A percentile compares a stretch with the other conserved stretches of the same genome.
phyloP scores from a whole-genome alignment of 2,888 invertebrate species.

The Prosopocoilus inquinatus region DNA sequence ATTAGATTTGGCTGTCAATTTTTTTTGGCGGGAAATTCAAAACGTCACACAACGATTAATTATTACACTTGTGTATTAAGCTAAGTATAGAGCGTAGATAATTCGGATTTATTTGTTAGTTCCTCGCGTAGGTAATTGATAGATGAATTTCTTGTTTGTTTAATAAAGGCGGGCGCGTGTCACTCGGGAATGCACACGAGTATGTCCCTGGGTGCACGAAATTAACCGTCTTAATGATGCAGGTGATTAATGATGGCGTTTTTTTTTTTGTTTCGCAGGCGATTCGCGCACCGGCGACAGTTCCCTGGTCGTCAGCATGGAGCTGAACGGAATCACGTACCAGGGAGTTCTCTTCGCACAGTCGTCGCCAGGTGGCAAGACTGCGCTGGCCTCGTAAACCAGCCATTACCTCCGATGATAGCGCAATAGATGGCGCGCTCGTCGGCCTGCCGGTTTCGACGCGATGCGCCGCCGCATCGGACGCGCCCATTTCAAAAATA shows the following conservation, averaged over 20 bases:
- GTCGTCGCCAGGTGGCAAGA: conserved; percentile 36
- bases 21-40: no score
- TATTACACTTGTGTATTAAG: no score
- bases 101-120: no score
- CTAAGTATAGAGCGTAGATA: no score
- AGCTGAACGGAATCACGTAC: conserved; percentile 93
- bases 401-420: neutral
- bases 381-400: conserved; percentile 42
- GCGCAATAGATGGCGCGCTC: conserved; percentile 5
- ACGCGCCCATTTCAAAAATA: neutral
- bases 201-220: conserved; percentile 2
- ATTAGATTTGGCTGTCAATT: no score
- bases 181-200: conserved; percentile 2
- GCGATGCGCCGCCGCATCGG: no score
- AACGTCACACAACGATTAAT: no score
- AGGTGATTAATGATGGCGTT: conserved; percentile 19
- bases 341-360: conserved; percentile 88
- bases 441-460: neutral
- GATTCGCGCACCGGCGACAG: conserved; percentile 81
- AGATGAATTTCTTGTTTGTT: neutral
- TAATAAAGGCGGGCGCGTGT: neutral
- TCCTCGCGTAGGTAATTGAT: neutral
- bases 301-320: conserved; percentile 92
- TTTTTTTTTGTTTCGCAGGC: conserved; percentile 57
- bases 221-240: conserved; percentile 11